Evolutionary conservation across 2,797 vertebrate species (phyloP).

Genomic region (Alca torda): DNA sequence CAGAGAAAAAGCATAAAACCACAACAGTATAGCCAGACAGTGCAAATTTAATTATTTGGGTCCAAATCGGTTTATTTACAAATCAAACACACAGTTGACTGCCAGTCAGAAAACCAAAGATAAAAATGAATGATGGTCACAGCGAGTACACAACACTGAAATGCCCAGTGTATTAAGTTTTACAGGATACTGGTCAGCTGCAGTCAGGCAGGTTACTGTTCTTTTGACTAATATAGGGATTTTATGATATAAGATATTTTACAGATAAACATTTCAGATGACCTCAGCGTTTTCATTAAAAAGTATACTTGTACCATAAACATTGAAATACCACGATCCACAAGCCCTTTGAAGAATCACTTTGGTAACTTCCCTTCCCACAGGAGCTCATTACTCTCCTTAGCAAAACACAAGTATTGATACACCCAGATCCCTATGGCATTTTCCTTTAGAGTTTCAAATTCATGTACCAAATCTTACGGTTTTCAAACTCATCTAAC

Average conservation of each 20-base stretch:
- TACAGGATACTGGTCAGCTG: background rate
- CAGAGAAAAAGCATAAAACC: background rate
- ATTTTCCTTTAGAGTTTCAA: conserved; percentile 44
- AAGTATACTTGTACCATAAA: conserved; percentile 21
- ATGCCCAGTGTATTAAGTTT: background rate
- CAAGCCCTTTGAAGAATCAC: conserved; percentile 63
- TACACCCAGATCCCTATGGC: conserved; percentile 5
- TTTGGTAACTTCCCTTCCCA: conserved; percentile 61
- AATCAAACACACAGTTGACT: background rate
- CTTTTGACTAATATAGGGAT: background rate
- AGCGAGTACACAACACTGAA: background rate
- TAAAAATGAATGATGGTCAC: background rate
- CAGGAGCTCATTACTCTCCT: conserved; percentile 72
- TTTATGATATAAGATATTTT: background rate
- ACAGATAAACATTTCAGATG: background rate
- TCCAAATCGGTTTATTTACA: background rate
- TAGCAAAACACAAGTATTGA: conserved; percentile 35
- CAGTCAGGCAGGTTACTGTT: background rate
- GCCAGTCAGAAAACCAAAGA: background rate
- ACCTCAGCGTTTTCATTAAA: conserved; percentile 29
- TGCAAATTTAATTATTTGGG: background rate
- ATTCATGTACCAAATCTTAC: conserved; percentile 4
- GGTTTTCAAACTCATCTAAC: conserved; percentile 45
- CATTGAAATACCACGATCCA: conserved; percentile 38
- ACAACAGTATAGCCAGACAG: background rate